Evolutionary conservation across 53 echinoderm and acorn worm species (phyloP).

Genomic region (Stichopus horrens): DNA sequence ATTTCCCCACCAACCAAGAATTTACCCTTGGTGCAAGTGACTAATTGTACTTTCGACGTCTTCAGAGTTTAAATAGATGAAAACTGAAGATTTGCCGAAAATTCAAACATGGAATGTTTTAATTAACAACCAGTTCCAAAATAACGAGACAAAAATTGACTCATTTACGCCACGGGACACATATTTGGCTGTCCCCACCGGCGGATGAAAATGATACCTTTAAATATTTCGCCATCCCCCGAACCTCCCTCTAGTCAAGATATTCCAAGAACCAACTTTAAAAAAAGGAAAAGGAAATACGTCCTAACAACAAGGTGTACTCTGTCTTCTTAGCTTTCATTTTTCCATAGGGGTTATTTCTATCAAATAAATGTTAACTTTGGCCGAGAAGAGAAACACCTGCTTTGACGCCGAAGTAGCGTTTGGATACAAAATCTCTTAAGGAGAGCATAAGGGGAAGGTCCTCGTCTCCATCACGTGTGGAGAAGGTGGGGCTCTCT

Average conservation of each 20-base stretch:
- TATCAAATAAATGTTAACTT: constrained; percentile 47
- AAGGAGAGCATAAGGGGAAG: constrained; percentile 5
- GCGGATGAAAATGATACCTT: constrained; percentile 46
- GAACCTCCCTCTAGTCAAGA: constrained; percentile 31
- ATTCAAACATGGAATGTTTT: constrained; percentile 44
- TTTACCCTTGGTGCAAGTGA: background rate
- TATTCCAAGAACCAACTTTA: constrained; percentile 19
- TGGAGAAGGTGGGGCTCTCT: constrained; percentile 17
- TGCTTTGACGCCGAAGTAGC: constrained; percentile 11
- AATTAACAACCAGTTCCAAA: constrained; percentile 42
- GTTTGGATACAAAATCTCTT: constrained; percentile 27
- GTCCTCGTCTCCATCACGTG: constrained; percentile 6
- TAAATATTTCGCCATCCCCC: constrained; percentile 23
- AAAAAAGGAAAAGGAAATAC: constrained; percentile 2
- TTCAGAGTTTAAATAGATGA: background rate
- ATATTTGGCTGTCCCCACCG: constrained; percentile 41
- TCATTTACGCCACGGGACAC: constrained; percentile 37
- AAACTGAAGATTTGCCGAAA: background rate
- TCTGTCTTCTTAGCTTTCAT: constrained; percentile 18
- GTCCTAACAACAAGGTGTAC: constrained; percentile 25
- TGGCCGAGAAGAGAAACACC: constrained; percentile 38
- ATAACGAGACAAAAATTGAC: constrained; percentile 35
- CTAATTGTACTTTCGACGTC: constrained; percentile 3
- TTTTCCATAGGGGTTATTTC: constrained; percentile 39
- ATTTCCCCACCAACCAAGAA: background rate